Evolutionary conservation across 2,113 vertebrate species (phyloP).

Genomic region (Emydocephalus ijimae): DNA sequence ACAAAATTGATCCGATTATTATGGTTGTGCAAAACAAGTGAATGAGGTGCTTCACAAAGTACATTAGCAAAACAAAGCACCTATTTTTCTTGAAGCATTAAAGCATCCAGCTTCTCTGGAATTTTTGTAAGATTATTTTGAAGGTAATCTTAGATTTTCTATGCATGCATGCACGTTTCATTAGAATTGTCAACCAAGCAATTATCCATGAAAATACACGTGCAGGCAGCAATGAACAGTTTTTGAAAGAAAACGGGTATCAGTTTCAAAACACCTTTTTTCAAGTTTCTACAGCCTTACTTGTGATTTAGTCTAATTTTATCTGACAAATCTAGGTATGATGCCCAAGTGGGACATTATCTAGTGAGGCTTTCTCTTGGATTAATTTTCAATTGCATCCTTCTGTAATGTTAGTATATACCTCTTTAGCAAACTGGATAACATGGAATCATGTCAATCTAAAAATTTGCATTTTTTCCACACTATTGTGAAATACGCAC

Average conservation of each 20-base stretch:
- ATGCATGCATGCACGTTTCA: background rate
- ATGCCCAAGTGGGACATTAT: background rate
- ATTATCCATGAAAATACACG: background rate
- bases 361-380: background rate
- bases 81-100: background rate
- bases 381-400: background rate
- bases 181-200: background rate
- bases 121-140: background rate
- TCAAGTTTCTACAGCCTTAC: background rate
- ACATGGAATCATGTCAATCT: background rate
- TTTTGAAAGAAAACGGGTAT: background rate
- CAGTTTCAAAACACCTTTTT: background rate
- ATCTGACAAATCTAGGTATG: background rate
- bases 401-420: background rate
- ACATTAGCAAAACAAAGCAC: background rate
- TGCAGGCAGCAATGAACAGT: background rate
- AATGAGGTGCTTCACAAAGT: background rate
- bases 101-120: background rate
- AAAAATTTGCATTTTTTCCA: background rate
- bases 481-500: background rate
- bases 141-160: background rate
- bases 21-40: background rate
- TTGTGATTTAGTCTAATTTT: background rate
- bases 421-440: background rate
- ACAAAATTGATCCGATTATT: accelerated